Conservation (phyloP, 2,888 invertebrate species). For the Hemistola chrysoprasaria region DNA sequence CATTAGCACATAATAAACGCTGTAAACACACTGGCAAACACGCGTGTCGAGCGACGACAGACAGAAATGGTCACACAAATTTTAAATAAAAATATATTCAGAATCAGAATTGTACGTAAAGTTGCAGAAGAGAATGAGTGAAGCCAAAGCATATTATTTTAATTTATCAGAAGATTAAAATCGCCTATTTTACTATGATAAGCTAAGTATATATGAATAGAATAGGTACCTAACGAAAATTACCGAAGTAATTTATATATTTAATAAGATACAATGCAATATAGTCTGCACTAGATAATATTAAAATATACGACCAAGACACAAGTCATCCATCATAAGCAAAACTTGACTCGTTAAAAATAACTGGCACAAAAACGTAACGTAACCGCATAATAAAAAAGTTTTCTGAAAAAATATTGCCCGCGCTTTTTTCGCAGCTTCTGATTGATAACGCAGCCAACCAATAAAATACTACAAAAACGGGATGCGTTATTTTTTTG, state of each 20-base stretch:
- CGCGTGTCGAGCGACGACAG: slow-evolving; percentile 32
- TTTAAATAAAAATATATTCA: slow-evolving; percentile 31
- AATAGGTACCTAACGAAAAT: no score
- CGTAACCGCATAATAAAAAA: slow-evolving; percentile 40
- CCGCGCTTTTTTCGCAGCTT: slow-evolving; percentile 41
- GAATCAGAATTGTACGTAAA: no score
- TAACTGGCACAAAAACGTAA: slow-evolving; percentile 46
- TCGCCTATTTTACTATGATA: no score
- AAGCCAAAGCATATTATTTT: no score
- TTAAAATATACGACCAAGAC: no score
- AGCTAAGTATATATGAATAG: no score
- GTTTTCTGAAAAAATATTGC: slow-evolving; percentile 40
- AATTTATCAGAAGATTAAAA: no score
- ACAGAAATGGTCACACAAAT: slow-evolving; percentile 8
- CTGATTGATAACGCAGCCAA: slow-evolving; percentile 25
- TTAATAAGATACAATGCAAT: no score
- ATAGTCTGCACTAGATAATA: no score
- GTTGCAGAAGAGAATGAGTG: no score
- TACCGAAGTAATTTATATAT: no score
- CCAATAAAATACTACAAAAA: slow-evolving; percentile 52
- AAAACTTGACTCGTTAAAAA: slow-evolving; percentile 22
- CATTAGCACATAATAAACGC: slow-evolving; percentile 61
- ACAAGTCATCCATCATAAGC: slow-evolving; percentile 10
- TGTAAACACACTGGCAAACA: slow-evolving; percentile 48
- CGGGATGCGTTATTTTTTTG: slow-evolving; percentile 62